A percentile compares a stretch with the other conserved stretches of the same genome.
phyloP scores from a whole-genome alignment of 2,797 vertebrate species.

The Cottoperca gobio region DNA sequence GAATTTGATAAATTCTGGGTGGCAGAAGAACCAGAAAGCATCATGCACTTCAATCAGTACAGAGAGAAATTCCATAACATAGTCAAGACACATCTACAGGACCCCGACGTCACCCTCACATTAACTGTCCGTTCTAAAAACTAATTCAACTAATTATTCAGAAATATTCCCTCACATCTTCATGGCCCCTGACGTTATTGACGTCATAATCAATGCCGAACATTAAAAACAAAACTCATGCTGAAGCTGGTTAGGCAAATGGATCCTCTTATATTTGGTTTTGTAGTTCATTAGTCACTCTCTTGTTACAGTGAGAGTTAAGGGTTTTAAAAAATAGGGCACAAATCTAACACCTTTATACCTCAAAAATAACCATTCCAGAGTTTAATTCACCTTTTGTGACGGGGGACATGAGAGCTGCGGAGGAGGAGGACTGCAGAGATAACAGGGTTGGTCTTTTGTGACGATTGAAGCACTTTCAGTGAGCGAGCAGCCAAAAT shows the following conservation, averaged over 20 bases:
- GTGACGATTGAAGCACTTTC: slow-evolving; percentile 55
- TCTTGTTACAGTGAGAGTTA: slow-evolving; percentile 1
- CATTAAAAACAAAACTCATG: slow-evolving; percentile 1
- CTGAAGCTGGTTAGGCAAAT: not conserved
- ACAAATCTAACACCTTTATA: slow-evolving; percentile 51
- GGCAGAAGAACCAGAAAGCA: slow-evolving; percentile 95
- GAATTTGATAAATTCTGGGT: slow-evolving; percentile 99
- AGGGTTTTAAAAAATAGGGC: slow-evolving; percentile 46
- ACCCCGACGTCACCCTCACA: slow-evolving; percentile 83
- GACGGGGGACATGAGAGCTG: slow-evolving; percentile 20
- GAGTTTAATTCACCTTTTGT: slow-evolving; percentile 2
- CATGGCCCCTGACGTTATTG: not conserved
- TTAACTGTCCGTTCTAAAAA: slow-evolving; percentile 66
- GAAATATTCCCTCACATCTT: slow-evolving; percentile 12
- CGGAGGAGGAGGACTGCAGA: slow-evolving; percentile 25
- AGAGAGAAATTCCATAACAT: slow-evolving; percentile 95
- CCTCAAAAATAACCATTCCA: slow-evolving; percentile 67
- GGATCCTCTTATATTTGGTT: slow-evolving; percentile 12
- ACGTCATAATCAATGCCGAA: slow-evolving; percentile 2
- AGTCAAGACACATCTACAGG: slow-evolving; percentile 88
- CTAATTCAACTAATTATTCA: slow-evolving; percentile 26
- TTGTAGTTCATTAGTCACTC: not conserved
- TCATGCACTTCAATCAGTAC: slow-evolving; percentile 98
- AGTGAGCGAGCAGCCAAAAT: slow-evolving; percentile 41
- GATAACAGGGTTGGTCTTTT: not conserved